These are phyloP conservation scores for Pandemis cinnamomeana DNA, from an alignment of 2,888 invertebrate genomes.

Conservation along the genomic window DNA sequence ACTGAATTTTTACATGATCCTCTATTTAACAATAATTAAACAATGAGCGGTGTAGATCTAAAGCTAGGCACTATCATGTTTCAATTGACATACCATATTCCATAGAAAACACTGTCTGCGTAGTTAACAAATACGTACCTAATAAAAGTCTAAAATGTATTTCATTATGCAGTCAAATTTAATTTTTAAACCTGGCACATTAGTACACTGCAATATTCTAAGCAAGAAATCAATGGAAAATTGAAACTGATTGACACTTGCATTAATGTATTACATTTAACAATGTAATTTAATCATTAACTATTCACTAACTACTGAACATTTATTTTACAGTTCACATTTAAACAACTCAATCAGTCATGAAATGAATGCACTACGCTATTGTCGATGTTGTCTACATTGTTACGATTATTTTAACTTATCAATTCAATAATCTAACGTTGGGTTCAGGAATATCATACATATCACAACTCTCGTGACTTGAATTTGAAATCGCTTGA, in stretches of 20 bases:
- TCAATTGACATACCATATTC: slow-evolving; percentile 79
- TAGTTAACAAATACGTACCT: not conserved
- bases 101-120: slow-evolving; percentile 40
- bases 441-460: slow-evolving; percentile 16
- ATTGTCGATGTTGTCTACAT: slow-evolving; percentile 48
- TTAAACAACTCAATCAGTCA: slow-evolving; percentile 39
- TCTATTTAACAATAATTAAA: slow-evolving; percentile 55
- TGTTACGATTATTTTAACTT: slow-evolving; percentile 26
- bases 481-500: slow-evolving; percentile 24
- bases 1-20: slow-evolving; percentile 60
- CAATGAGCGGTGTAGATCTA: slow-evolving; percentile 68
- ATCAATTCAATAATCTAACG: not conserved
- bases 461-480: slow-evolving; percentile 53
- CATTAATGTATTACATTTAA: not conserved
- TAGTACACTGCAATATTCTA: not conserved
- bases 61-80: slow-evolving; percentile 79
- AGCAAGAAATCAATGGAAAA: not conserved
- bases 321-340: slow-evolving; percentile 32
- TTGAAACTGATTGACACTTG: slow-evolving; percentile 4
- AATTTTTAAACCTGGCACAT: not conserved
- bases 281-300: slow-evolving; percentile 23
- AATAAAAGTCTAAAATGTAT: not conserved
- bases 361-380: slow-evolving; percentile 45
- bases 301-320: slow-evolving; percentile 37
- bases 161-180: not conserved